Base-by-base conservation (phyloP, 2,888 invertebrate genomes). In the Rhagium mordax region DNA sequence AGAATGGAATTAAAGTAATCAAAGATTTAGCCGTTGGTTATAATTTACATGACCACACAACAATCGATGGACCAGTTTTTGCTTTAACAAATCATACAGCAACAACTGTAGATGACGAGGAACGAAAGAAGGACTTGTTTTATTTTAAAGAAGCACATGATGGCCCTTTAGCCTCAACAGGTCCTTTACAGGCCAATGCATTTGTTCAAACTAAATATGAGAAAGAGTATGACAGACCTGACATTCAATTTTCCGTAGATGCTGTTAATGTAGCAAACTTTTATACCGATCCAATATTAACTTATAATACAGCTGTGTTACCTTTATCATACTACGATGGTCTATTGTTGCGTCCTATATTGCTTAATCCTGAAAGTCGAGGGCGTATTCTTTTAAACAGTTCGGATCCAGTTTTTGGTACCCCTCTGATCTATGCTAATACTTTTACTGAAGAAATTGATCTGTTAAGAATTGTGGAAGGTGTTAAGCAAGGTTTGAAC, bases 1-100 rank as follows among this genome's bases (percentile, higher is more conserved):
- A 85, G 70, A 82, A 90, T 6, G 87, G 89, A 41, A 92, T 92
- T 65, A 87, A 89, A 1, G 89, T 93, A 0, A 84, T 94, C 3
- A 88, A 90, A 55, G 90, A 94, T 86, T 87, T 94, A 61, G 91
- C 91, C 59, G 94, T 95, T 0, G 95, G 95, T 0, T 88, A 90
- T 77, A 95, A 95, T 85, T 87, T 95, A 0, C 94, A 94, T 82
- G 93, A 95, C 82, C 95, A 95, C 82, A 89, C 94, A 0, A 94
- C 94, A 0, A 89, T 91, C 6, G 91, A 91, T 79, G 91, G 90
- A 1, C 86, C 92, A 1, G 81, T 91, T 0, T 84, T 92, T 72
- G 89, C 89, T 0, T 82, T 93, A 13, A 88, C 89, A 0, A 92
- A 92, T 79, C 88, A 89, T 84, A 90, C 91, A 0, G 88, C 90